Evolutionary conservation across 2,888 invertebrate species (phyloP).

Genomic region (Lottia scabra): DNA sequence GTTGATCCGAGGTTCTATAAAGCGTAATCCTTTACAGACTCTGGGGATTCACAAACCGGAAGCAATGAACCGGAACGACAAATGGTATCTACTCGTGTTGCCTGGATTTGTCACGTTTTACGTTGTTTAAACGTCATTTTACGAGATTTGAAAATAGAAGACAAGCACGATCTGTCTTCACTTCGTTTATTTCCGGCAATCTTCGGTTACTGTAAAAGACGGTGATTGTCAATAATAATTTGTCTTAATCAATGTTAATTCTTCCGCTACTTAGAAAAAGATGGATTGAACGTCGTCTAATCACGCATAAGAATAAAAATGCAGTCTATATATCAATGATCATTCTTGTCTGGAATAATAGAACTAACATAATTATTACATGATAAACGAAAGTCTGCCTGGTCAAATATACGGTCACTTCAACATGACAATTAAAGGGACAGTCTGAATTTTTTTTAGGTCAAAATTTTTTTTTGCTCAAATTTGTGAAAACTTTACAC

Average conservation of each 20-base stretch:
- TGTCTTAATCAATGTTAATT: conserved; percentile 41
- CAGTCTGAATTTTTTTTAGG: too few relatives aligned
- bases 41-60: conserved; percentile 4
- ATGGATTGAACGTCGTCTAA: not conserved
- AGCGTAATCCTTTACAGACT: not conserved
- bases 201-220: conserved; percentile 29
- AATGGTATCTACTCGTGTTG: not conserved
- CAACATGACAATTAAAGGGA: too few relatives aligned
- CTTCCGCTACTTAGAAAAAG: conserved; percentile 25
- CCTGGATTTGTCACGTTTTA: conserved; percentile 1
- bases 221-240: conserved; percentile 36
- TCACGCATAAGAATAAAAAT: not conserved
- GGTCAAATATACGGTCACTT: too few relatives aligned
- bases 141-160: conserved; percentile 3
- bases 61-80: conserved; percentile 7
- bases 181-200: conserved; percentile 33
- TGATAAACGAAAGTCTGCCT: too few relatives aligned
- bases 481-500: too few relatives aligned
- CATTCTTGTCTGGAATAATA: too few relatives aligned
- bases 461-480: too few relatives aligned
- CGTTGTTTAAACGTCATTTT: conserved; percentile 7
- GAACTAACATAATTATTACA: too few relatives aligned
- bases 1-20: not conserved
- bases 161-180: conserved; percentile 25
- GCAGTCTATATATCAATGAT: too few relatives aligned